Evolutionary conservation across 2,888 invertebrate species (phyloP), one percentile per base, ranked within the genome.

Genomic region (Aporophyla nigra): DNA sequence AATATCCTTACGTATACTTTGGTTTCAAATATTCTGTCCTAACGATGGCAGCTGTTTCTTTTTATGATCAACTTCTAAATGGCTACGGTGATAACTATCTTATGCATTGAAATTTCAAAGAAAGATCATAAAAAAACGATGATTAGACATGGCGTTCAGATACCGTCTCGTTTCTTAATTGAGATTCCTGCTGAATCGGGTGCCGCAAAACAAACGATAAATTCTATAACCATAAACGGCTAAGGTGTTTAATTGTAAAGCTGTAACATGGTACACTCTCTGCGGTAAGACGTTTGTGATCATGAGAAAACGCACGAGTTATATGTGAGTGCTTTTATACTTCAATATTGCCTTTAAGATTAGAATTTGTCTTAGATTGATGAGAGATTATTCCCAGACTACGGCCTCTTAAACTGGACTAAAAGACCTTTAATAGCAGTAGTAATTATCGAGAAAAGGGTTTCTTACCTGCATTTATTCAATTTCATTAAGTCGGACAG

Each of bases 151-250:
- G 6, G 56, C 40, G 33, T 53, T 58, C 66, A 21, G 33, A 66
- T 46, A 43, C 43, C 77, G 61, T 54, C 40, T 70, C 24, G 33
- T 59, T 53, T 61, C 27, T 53, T 71, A 58, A 76, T 82, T 65
- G 46, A 72, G 43, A 61, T 72, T 46, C 43, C 51, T 69, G 49
- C 61, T 53, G 24, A 70, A 59, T 70, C 54, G 51, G 14, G 3
- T 76, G 40, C 59, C 40, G n/a, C 49, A 33, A 61, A 66, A 66
- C 19, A 82, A 82, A 51, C 14, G 43, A 69, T 70, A 40, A 24
- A 75, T 54, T 65, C 49, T 59, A 24, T 21, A 59, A 56, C 77
- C 54, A 12, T 77, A 63, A 49, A 70, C 0, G 49, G 58, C 24
- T 33, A 24, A 66, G 6, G 24, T n/a, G 53, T 63, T 71, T 51